phyloP scores from a whole-genome alignment of 2,797 vertebrate genomes.

The Pygocentrus nattereri region DNA sequence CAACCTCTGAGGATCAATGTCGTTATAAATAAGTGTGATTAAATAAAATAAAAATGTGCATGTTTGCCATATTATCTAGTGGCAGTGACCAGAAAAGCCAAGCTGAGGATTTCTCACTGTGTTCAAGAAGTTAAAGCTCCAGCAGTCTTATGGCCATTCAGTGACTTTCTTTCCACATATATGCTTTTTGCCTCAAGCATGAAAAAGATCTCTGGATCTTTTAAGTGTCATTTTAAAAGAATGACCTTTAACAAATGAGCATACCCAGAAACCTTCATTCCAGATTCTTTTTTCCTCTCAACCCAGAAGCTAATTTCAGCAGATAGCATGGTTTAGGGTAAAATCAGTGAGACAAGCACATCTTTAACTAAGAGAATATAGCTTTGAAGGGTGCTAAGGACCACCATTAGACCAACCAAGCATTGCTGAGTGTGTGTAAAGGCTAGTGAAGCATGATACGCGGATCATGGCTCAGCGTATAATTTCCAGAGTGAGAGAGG shows the following conservation, averaged over 20 bases:
- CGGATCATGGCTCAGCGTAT: conserved; percentile 60
- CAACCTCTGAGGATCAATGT: no score
- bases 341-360: conserved; percentile 40
- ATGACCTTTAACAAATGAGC: conserved; percentile 51
- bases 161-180: not conserved
- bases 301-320: conserved; percentile 44
- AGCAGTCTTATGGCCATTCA: conserved; percentile 1
- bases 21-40: not conserved
- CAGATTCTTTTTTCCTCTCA: conserved; percentile 19
- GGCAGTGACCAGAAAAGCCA: not conserved
- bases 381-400: conserved; percentile 52
- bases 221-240: conserved; percentile 23
- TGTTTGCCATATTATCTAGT: not conserved
- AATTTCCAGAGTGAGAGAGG: conserved; percentile 52
- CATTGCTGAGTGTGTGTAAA: conserved; percentile 48
- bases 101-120: not conserved
- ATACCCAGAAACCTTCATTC: conserved; percentile 34
- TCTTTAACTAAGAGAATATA: conserved; percentile 45
- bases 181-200: conserved; percentile 27
- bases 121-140: not conserved
- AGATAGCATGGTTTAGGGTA: conserved; percentile 42
- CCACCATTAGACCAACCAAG: conserved; percentile 58
- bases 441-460: conserved; percentile 63
- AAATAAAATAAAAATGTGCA: not conserved
- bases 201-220: not conserved